Conservation (phyloP, 2,113 vertebrate genomes). For the Rostratula benghalensis region DNA sequence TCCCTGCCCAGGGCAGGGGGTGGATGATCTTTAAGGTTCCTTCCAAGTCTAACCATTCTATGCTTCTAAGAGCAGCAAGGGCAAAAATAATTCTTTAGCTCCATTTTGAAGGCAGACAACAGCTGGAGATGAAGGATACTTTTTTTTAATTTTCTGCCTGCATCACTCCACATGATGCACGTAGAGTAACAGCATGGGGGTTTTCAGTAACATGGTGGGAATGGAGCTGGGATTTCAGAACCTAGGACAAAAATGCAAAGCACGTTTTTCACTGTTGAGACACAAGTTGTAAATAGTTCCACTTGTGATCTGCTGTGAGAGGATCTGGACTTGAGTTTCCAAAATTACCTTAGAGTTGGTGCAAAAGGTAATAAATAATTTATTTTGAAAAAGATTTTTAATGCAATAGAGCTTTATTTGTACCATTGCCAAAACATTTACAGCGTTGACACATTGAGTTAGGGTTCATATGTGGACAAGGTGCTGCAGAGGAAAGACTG, state of each 20-base stretch:
- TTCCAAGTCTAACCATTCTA: no score
- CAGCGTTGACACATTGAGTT: neutral
- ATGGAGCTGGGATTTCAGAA: neutral
- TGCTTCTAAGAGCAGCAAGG: neutral
- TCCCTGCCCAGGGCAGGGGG: no score
- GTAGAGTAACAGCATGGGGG: rapidly evolving
- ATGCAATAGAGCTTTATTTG: neutral
- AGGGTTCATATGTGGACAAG: neutral
- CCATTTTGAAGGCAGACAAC: neutral
- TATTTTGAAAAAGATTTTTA: neutral
- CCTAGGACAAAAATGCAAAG: neutral
- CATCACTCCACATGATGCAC: neutral
- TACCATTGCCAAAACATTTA: neutral
- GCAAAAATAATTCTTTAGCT: neutral
- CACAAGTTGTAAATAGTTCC: neutral
- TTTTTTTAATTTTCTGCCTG: neutral
- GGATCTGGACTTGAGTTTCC: neutral
- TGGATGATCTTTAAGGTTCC: no score
- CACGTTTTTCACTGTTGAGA: neutral
- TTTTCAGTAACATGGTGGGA: neutral
- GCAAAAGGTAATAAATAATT: neutral
- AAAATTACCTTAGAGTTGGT: neutral
- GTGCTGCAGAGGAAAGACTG: neutral
- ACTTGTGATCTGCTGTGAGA: neutral
- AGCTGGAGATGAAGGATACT: neutral